Evolutionary conservation across 2,888 invertebrate species (phyloP), one percentile per base, ranked within the genome.

Genomic region (Epirrita christyi): DNA sequence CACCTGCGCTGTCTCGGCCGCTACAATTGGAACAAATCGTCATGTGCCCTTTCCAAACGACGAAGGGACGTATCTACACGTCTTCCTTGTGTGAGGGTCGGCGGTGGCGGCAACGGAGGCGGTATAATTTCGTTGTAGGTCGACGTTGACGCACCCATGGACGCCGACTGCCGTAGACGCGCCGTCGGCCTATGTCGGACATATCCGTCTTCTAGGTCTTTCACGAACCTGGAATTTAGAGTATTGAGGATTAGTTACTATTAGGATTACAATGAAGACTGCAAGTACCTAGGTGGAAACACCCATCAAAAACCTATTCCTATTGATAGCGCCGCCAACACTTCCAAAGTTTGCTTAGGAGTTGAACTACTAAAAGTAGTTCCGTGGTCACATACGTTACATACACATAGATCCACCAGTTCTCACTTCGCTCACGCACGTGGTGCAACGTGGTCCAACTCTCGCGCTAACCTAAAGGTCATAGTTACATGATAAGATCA

Each of bases 11-110:
- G 87, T 69, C 72, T 85, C 84, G 85, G 80, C 83, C 94, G 96
- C 96, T 97, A 97, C 95, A 97, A 96, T 88, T 97, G 97, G 85
- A 97, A 98, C 80, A 97, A 94, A 82, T 97, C 97, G 74, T 98
- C 97, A 80, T 97, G 97, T 76, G 96, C 95, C 73, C 96, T 94
- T 87, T 97, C 97, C 65, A 97, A 93, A 74, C 96, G 94, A 81
- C 96, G 95, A 66, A 97, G 86, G 5, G 97, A 97, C 65, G 94
- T 95, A 80, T 95, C 95, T 21, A 97, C 95, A 73, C 95, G 94
- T 67, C 95, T 94, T 36, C 97, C 96, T 82, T 97, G 96, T 37
- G 97, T 96, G 75, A 96, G 95, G 34, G 96, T 94, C n/a, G 93
- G 91, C 21, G 95, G 93, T 73, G 93, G 93, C 76, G 92, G 94